Evolutionary conservation across 1,140 invertebrate genomes (phyloP), one percentile per base, ranked within the genome.

Genomic region (Apocrypta bakeri): DNA sequence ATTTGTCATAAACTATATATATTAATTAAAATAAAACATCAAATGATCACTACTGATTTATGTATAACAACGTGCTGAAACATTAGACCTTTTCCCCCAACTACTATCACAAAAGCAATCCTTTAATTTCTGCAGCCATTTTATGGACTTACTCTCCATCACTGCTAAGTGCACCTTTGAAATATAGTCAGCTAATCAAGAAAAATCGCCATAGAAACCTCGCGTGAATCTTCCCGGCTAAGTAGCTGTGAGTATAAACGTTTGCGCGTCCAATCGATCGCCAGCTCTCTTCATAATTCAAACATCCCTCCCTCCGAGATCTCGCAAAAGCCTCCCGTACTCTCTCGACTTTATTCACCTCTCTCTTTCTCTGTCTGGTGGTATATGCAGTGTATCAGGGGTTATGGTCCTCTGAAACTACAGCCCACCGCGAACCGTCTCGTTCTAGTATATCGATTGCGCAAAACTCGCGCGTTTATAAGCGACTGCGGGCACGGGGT

Each of bases 281-380:
- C 66, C 31, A 12, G 25, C 25, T 42, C 42, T 73, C 63, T 81
- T 76, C 72, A 81, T 81, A 81, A 81, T 81, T 81, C 56, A 81
- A 75, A 9, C 21, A 1, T 25, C 27, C 14, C 37, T 29, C 14
- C 14, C 21, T 1, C 33, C 37, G 29, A 33, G 63, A 68, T 78
- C 29, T 78, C 48, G 0, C 48, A 21, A 6, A 4, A 14, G 14
- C 48, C n/a, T 4, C 17, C 17, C 17, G 3, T 17, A 6, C 1
- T 17, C 21, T 56, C 48, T 21, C 48, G 6, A n/a, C 48, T 56
- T n/a, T n/a, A n/a, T n/a, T n/a, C n/a, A n/a, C n/a, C 17, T 56
- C 48, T 21, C 21, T 17, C 24, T 61, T 61, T 61, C 56, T 7
- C 25, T 12, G 24, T 9, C 2, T 1, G 25, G 1, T 48, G 42